These are phyloP conservation scores for Ranitomeya imitator DNA, from an alignment of 2,113 vertebrate genomes.

Conservation along the genomic window DNA sequence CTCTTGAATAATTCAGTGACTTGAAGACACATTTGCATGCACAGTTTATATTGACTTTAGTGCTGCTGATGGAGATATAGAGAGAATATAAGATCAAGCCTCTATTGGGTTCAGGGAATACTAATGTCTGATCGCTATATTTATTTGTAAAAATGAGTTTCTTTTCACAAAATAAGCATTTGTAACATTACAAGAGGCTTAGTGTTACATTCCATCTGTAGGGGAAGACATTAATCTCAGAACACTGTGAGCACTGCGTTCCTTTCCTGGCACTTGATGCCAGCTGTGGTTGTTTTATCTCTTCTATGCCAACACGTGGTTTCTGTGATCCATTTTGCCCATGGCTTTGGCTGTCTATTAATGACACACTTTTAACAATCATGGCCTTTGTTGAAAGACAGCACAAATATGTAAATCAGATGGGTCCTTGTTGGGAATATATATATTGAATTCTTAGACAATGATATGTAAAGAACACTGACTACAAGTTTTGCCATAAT, in stretches of 20 bases:
- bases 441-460: not conserved
- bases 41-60: not conserved
- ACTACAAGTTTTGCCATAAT: not conserved
- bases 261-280: conserved; percentile 30
- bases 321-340: conserved; percentile 50
- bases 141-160: conserved; percentile 11
- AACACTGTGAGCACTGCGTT: conserved; percentile 5
- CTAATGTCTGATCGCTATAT: not conserved
- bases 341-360: conserved; percentile 48
- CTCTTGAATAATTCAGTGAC: not conserved
- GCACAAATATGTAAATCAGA: conserved; percentile 31
- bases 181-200: conserved; percentile 30
- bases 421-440: not conserved
- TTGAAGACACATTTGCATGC: not conserved
- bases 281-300: conserved; percentile 32
- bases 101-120: conserved; percentile 43
- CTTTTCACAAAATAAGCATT: conserved; percentile 28
- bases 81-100: conserved; percentile 22
- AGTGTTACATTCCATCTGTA: conserved; percentile 40
- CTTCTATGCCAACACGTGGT: conserved; percentile 37
- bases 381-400: conserved; percentile 41
- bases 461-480: not conserved
- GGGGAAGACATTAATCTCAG: conserved; percentile 45
- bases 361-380: conserved; percentile 40
- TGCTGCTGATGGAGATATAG: not conserved